Conservation (phyloP, 2,797 vertebrate genomes). For the Onychomys torridus region DNA sequence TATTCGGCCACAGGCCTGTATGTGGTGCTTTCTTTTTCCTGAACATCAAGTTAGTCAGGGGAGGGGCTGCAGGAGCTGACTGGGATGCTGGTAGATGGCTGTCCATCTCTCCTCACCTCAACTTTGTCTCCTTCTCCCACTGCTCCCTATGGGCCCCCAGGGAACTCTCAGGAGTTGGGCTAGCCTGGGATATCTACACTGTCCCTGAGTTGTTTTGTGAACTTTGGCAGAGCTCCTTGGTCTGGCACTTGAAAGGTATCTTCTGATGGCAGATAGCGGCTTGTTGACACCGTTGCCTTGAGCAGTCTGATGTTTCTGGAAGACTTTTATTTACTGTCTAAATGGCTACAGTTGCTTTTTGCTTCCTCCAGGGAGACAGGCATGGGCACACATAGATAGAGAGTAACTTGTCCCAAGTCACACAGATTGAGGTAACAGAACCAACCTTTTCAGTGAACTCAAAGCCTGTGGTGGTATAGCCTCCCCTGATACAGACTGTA, state of each 20-base stretch:
- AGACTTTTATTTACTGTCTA: not conserved
- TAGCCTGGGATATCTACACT: not conserved
- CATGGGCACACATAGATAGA: not conserved
- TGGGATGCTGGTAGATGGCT: not conserved
- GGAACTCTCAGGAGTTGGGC: not conserved
- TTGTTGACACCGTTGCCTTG: rapidly evolving
- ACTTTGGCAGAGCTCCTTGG: not conserved
- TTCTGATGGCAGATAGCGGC: not conserved
- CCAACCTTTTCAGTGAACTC: not conserved
- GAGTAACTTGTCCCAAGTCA: not conserved
- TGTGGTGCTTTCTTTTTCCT: not conserved
- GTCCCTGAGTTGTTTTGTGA: not conserved
- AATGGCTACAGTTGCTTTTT: not conserved
- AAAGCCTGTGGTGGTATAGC: not conserved
- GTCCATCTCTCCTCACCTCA: not conserved
- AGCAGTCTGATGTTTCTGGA: not conserved
- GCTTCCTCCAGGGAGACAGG: not conserved
- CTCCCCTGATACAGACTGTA: not conserved
- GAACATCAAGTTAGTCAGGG: not conserved
- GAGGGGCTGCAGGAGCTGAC: not conserved
- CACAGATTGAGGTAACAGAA: not conserved
- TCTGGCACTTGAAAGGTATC: not conserved
- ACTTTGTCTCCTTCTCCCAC: too few relatives aligned
- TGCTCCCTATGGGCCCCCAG: not conserved
- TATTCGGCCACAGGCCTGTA: not conserved